These are phyloP conservation scores for Anoplius nigerrimus DNA, from an alignment of 2,888 invertebrate species.

Conservation along the genomic window DNA sequence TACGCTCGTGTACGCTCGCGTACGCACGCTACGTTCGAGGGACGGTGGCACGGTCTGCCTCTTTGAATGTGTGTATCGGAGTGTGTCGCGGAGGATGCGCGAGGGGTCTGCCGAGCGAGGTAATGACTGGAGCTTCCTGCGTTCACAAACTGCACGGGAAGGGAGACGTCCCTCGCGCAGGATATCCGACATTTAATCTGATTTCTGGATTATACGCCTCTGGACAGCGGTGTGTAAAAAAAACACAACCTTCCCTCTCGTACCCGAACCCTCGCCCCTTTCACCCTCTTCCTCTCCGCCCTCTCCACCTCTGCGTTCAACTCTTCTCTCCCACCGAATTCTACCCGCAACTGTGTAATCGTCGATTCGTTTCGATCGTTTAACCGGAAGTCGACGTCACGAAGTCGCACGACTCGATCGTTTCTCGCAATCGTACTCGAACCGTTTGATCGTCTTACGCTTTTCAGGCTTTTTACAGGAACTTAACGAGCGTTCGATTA, in stretches of 20 bases:
- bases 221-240: constrained; percentile 58
- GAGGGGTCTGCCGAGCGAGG: constrained; percentile 67
- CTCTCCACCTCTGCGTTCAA: background rate
- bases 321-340: constrained; percentile 9
- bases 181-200: constrained; percentile 75
- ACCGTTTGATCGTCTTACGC: too few relatives aligned
- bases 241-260: constrained; percentile 45
- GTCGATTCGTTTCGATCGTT: too few relatives aligned
- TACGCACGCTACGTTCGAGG: constrained; percentile 9
- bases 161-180: constrained; percentile 67
- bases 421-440: too few relatives aligned
- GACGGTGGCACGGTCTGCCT: constrained; percentile 23
- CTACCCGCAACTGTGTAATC: too few relatives aligned
- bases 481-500: too few relatives aligned
- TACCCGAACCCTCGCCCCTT: constrained; percentile 20
- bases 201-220: constrained; percentile 72
- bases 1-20: constrained; percentile 31
- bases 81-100: constrained; percentile 68
- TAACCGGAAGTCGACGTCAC: too few relatives aligned
- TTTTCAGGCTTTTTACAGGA: too few relatives aligned
- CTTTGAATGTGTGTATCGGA: constrained; percentile 64
- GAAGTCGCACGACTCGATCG: too few relatives aligned
- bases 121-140: constrained; percentile 74
- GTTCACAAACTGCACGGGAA: constrained; percentile 62
- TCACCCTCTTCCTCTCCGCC: constrained; percentile 21